Evolutionary conservation across 1,140 invertebrate species (phyloP).

Genomic region (Drosophila kepulauana): DNA sequence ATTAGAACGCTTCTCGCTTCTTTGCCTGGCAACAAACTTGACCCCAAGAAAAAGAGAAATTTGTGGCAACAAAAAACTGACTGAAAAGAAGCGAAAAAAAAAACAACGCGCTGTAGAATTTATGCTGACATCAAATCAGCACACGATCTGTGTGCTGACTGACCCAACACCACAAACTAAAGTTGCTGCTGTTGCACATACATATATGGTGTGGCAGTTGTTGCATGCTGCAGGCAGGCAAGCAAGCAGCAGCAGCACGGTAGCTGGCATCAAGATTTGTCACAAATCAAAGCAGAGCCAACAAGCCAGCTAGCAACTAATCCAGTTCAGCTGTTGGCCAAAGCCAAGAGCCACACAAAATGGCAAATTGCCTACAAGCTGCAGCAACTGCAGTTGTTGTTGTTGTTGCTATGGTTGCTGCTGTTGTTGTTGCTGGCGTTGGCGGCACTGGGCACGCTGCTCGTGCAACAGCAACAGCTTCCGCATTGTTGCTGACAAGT

Average conservation of each 20-base stretch:
- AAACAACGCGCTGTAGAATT: constrained; percentile 43
- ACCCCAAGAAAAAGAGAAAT: constrained; percentile 83
- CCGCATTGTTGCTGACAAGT: constrained; percentile 76
- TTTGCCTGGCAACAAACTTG: constrained; percentile 65
- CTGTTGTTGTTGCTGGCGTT: constrained; percentile 56
- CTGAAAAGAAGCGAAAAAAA: constrained; percentile 9
- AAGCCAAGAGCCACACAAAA: constrained; percentile 50
- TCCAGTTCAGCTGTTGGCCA: constrained; percentile 76
- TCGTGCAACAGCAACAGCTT: constrained; percentile 50
- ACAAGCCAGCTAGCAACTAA: constrained; percentile 61
- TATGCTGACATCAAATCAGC: constrained; percentile 74
- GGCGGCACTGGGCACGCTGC: constrained; percentile 48
- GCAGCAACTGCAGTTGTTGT: constrained; percentile 12
- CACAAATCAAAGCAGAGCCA: constrained; percentile 75
- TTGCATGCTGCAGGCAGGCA: constrained; percentile 67
- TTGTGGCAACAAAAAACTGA: constrained; percentile 55
- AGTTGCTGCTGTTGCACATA: constrained; percentile 30
- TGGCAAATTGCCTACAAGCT: constrained; percentile 74
- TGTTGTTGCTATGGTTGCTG: neutral
- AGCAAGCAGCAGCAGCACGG: constrained; percentile 15
- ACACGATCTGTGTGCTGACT: constrained; percentile 61
- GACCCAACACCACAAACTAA: constrained; percentile 23
- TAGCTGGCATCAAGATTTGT: constrained; percentile 80
- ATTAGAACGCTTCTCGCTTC: constrained; percentile 71
- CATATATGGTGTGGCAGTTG: constrained; percentile 58